phyloP scores from a whole-genome alignment of 2,113 vertebrate species.

The Antigone vipio region DNA sequence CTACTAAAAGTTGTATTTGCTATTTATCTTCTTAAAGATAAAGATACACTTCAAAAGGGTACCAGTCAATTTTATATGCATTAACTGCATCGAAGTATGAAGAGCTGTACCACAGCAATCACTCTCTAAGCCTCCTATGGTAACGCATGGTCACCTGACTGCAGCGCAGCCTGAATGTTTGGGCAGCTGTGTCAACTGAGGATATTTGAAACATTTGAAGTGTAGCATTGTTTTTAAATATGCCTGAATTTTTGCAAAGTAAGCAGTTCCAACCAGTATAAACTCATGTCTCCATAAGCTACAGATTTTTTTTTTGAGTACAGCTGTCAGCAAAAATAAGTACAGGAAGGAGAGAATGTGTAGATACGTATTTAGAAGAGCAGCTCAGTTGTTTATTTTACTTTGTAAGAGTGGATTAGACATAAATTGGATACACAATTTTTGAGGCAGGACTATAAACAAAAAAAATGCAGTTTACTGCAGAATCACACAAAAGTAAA shows the following conservation, averaged over 20 bases:
- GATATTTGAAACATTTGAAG: conserved; percentile 1
- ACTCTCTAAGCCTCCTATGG: not conserved
- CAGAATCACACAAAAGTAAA: not conserved
- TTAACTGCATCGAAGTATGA: not conserved
- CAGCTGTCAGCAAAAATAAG: not conserved
- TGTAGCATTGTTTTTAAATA: conserved; percentile 15
- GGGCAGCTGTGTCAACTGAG: conserved; percentile 49
- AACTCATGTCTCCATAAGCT: not conserved
- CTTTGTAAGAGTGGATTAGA: not conserved
- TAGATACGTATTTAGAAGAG: not conserved
- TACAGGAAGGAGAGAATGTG: not conserved
- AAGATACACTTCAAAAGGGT: not conserved
- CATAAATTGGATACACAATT: not conserved
- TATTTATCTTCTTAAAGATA: conserved; percentile 33
- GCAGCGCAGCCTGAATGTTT: conserved; percentile 12
- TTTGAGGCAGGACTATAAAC: not conserved
- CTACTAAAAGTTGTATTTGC: conserved; percentile 36
- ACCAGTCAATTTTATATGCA: not conserved
- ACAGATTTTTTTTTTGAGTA: not conserved
- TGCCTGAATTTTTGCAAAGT: not conserved
- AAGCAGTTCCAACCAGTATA: not conserved
- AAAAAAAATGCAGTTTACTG: not conserved
- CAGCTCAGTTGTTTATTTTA: not conserved
- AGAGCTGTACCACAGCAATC: not conserved
- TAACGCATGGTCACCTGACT: not conserved